Conservation (phyloP, 1,140 invertebrate genomes). For the Aphidius ervi region DNA sequence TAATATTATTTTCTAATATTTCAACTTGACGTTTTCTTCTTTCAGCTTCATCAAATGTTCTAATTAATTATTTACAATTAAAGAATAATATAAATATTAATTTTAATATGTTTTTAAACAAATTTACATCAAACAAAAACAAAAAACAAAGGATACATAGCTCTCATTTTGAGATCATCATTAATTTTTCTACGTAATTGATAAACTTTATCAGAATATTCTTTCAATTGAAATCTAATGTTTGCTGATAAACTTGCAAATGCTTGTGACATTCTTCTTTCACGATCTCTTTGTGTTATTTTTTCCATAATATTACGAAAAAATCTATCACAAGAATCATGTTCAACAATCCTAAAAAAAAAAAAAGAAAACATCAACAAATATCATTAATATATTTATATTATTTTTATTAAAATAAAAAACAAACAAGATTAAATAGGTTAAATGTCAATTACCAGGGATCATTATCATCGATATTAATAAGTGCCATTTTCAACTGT, state of each 20-base stretch:
- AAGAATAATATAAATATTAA: constrained; percentile 14
- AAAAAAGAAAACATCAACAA: constrained; percentile 2
- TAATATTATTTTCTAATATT: constrained; percentile 55
- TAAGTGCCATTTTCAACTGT: constrained; percentile 41
- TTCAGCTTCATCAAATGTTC: constrained; percentile 61
- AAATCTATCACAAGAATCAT: constrained; percentile 64
- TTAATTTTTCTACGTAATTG: constrained; percentile 60
- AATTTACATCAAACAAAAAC: constrained; percentile 13
- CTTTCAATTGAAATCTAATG: constrained; percentile 60
- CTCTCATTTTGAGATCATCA: constrained; percentile 44
- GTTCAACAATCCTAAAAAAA: constrained; percentile 58
- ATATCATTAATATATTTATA: too few relatives aligned
- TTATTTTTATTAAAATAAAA: background rate
- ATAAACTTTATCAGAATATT: constrained; percentile 58
- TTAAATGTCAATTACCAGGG: constrained; percentile 40
- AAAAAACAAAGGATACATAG: constrained; percentile 55
- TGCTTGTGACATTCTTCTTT: constrained; percentile 52
- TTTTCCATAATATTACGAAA: constrained; percentile 62
- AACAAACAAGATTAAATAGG: background rate
- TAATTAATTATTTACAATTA: constrained; percentile 39
- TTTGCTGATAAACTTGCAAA: constrained; percentile 58
- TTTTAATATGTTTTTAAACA: constrained; percentile 8
- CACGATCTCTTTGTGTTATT: constrained; percentile 55
- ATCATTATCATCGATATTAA: constrained; percentile 48
- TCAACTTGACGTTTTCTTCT: constrained; percentile 59